Evolutionary conservation across 2,888 invertebrate genomes (phyloP).

Genomic region (Fragum sueziense): DNA sequence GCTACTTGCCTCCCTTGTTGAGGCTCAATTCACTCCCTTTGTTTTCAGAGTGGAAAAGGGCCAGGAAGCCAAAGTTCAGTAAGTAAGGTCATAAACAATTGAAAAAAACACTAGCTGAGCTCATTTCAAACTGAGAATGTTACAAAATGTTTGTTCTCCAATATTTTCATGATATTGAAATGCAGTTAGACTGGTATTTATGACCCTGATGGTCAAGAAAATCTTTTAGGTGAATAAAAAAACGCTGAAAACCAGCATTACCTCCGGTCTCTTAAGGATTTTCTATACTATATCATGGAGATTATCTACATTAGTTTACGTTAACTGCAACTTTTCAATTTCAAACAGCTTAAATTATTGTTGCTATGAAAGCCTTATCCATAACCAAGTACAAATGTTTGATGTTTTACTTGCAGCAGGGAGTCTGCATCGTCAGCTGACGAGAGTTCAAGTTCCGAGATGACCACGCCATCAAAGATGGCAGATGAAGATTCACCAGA

Average conservation of each 20-base stretch:
- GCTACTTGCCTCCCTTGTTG: conserved; percentile 76
- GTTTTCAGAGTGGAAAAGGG: conserved; percentile 74
- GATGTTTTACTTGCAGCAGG: conserved; percentile 52
- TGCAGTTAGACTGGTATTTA: no score
- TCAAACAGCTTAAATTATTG: not conserved
- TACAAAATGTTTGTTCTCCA: no score
- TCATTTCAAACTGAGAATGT: no score
- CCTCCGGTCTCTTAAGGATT: not conserved
- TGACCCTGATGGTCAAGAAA: no score
- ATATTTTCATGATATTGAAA: no score
- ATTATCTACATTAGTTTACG: no score
- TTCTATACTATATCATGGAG: no score
- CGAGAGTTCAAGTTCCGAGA: conserved; percentile 61
- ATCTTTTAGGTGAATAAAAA: not conserved
- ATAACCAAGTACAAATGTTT: not conserved
- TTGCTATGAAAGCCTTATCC: not conserved
- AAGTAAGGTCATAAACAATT: no score
- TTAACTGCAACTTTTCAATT: no score
- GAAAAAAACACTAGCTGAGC: no score
- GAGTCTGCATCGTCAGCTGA: conserved; percentile 63
- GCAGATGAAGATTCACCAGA: conserved; percentile 64
- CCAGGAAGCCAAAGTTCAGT: conserved; percentile 60
- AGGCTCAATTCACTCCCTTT: conserved; percentile 81
- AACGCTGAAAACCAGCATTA: not conserved
- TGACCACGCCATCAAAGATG: conserved; percentile 40